Conservation (phyloP, 2,888 invertebrate species). For the Drosophila pseudotalamancana region DNA sequence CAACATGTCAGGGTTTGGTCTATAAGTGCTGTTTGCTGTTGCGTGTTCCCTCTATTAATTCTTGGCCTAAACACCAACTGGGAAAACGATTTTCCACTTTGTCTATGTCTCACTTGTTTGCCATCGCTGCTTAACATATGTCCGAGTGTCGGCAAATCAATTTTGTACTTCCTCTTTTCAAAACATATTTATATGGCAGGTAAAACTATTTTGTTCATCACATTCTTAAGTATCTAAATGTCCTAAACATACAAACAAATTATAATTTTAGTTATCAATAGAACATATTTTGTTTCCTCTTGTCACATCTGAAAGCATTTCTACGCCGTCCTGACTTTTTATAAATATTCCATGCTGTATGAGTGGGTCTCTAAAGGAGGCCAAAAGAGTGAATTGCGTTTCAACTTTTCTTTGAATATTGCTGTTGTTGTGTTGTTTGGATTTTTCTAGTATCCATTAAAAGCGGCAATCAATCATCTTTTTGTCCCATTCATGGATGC, state of each 20-base stretch:
- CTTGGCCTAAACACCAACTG: no score
- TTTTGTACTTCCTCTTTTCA: conserved; percentile 23
- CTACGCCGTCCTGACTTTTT: no score
- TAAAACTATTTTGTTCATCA: no score
- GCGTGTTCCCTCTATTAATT: conserved; percentile 36
- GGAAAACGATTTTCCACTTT: neutral
- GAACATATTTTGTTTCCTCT: no score
- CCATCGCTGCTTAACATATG: conserved; percentile 39
- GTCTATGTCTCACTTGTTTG: conserved; percentile 19
- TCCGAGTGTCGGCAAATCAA: conserved; percentile 52
- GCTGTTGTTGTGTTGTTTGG: conserved; percentile 1
- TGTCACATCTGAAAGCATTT: no score
- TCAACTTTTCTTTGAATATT: conserved; percentile 8
- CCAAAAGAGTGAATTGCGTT: conserved; percentile 43
- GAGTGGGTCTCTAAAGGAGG: conserved; percentile 42
- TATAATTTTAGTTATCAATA: no score
- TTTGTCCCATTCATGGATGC: neutral
- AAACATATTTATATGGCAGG: conserved; percentile 4
- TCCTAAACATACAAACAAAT: no score
- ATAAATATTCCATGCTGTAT: no score
- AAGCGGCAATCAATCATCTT: conserved; percentile 57
- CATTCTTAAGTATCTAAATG: no score
- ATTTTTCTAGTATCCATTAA: conserved; percentile 34
- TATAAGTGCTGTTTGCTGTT: conserved; percentile 49
- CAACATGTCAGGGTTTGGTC: neutral